Conservation (phyloP, 2,888 invertebrate species). For the Drosophila falleni region DNA sequence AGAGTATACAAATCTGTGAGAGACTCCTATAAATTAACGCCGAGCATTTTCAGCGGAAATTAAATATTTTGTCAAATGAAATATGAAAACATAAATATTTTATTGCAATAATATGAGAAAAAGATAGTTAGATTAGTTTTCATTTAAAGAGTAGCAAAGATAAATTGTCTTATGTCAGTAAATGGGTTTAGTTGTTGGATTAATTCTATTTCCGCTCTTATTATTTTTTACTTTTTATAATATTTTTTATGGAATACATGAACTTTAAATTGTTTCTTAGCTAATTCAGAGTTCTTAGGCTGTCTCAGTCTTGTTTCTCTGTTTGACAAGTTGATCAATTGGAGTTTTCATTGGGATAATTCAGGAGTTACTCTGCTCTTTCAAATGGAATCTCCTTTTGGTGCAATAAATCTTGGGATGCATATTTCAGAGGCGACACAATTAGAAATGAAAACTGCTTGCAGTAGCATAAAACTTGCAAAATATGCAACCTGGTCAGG, state of each 20-base stretch:
- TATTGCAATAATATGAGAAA: background rate
- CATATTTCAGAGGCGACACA: slow-evolving; percentile 53
- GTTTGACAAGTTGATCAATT: slow-evolving; percentile 48
- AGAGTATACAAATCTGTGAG: background rate
- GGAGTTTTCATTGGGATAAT: background rate
- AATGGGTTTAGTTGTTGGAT: no score
- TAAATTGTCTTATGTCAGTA: background rate
- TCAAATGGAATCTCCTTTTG: slow-evolving; percentile 8
- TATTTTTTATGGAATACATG: background rate
- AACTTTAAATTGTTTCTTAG: background rate
- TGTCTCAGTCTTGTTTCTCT: background rate
- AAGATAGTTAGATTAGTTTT: background rate
- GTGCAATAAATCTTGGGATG: slow-evolving; percentile 53
- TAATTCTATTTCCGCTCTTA: background rate
- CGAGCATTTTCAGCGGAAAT: slow-evolving; percentile 37
- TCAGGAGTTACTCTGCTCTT: slow-evolving; percentile 11
- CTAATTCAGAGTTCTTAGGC: background rate
- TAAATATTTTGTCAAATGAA: slow-evolving; percentile 37
- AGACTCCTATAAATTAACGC: background rate
- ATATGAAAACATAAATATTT: slow-evolving; percentile 6
- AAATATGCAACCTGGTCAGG: slow-evolving; percentile 28
- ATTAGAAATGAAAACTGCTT: slow-evolving; percentile 63
- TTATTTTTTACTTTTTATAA: background rate
- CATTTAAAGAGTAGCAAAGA: background rate
- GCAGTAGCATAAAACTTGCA: slow-evolving; percentile 53